Percentiles rank a stretch among this genome's conserved stretches.
phyloP scores from a whole-genome alignment of 2,113 vertebrate genomes.

The Mustela nigripes region DNA sequence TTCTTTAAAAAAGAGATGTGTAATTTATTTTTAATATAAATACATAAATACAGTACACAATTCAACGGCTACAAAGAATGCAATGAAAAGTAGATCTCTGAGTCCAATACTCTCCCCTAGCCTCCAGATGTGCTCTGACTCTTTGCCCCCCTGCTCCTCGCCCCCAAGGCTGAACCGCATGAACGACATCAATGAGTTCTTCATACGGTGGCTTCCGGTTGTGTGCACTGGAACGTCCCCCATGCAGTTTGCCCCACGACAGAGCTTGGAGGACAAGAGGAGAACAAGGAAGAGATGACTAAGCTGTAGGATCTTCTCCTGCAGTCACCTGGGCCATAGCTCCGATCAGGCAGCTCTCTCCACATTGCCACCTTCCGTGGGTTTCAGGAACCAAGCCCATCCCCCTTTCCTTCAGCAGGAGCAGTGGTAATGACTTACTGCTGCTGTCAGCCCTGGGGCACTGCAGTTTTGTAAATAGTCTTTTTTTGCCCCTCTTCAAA shows the following conservation, averaged over 20 bases:
- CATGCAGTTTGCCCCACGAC: neutral
- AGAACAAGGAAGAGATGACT: neutral
- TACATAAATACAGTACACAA: neutral
- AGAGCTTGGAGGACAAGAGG: neutral
- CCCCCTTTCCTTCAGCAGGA: neutral
- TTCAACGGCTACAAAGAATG: neutral
- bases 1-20: neutral
- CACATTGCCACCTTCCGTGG: neutral
- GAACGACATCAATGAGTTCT: neutral
- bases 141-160: too few relatives aligned
- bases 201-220: neutral
- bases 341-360: neutral
- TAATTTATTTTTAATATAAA: neutral
- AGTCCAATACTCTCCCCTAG: neutral
- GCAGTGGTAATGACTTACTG: neutral
- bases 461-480: neutral
- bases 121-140: neutral
- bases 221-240: neutral
- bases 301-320: neutral
- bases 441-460: too few relatives aligned
- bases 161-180: neutral
- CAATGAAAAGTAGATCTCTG: neutral
- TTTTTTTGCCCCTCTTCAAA: neutral
- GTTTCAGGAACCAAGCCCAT: neutral
- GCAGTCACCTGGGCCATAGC: neutral